phyloP scores from a whole-genome alignment of 2,888 invertebrate genomes.

The Agonopterix arenella region DNA sequence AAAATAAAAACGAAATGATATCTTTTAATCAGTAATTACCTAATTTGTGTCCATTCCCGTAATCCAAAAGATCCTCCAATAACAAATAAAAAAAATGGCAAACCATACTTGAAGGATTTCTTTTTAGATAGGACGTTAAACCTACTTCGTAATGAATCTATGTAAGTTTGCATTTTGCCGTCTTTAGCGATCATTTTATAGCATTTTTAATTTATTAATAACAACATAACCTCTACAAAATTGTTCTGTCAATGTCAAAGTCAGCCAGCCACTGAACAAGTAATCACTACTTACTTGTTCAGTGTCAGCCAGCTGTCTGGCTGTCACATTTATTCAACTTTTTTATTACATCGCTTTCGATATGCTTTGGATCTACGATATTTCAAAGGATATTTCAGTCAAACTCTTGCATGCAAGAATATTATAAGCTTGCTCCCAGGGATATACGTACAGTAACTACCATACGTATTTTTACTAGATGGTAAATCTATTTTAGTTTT shows the following conservation, averaged over 20 bases:
- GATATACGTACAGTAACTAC: too few species aligned
- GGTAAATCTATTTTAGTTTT: too few species aligned
- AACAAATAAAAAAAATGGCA: slow-evolving; percentile 84
- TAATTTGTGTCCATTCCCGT: slow-evolving; percentile 83
- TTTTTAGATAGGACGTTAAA: slow-evolving; percentile 40
- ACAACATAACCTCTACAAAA: not conserved
- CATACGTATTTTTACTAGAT: too few species aligned
- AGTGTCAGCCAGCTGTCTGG: too few species aligned
- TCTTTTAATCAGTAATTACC: slow-evolving; percentile 55
- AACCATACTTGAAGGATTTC: slow-evolving; percentile 80
- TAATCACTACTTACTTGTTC: too few species aligned
- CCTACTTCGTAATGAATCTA: slow-evolving; percentile 10
- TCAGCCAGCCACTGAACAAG: too few species aligned
- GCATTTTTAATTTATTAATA: slow-evolving; percentile 1
- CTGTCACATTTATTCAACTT: not conserved
- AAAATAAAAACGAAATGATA: too few species aligned
- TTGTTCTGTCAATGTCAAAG: not conserved
- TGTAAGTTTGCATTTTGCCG: slow-evolving; percentile 12
- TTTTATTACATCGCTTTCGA: not conserved
- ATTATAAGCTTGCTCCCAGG: too few species aligned
- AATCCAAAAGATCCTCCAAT: slow-evolving; percentile 88
- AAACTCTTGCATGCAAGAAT: too few species aligned
- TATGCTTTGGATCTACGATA: too few species aligned
- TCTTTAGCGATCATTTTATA: slow-evolving; percentile 17
- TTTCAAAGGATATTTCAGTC: too few species aligned